Evolutionary conservation across 2,113 vertebrate species (phyloP).

Genomic region (Periophthalmodon schlosseri): DNA sequence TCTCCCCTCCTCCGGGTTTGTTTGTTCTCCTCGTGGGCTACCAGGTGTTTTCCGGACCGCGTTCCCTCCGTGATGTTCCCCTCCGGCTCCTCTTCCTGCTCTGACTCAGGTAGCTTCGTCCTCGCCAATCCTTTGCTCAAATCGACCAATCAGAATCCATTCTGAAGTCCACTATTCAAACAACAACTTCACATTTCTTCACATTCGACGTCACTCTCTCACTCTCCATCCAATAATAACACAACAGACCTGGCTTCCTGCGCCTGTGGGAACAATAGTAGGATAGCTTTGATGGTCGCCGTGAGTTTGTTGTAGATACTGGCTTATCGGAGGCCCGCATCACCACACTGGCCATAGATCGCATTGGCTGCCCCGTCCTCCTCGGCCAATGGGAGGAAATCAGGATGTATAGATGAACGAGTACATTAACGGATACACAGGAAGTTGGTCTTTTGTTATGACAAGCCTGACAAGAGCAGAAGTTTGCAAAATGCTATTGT

Average conservation of each 20-base stretch:
- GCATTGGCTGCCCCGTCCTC: slow-evolving; percentile 12
- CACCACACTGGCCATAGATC: slow-evolving; percentile 57
- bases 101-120: slow-evolving; percentile 68
- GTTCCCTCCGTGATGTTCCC: slow-evolving; percentile 42
- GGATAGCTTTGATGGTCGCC: slow-evolving; percentile 79
- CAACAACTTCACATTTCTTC: slow-evolving; percentile 7
- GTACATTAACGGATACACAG: slow-evolving; percentile 5
- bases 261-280: slow-evolving; percentile 75
- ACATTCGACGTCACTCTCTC: slow-evolving; percentile 27
- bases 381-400: slow-evolving; percentile 31
- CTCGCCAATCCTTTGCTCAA: slow-evolving; percentile 33
- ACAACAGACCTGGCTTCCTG: slow-evolving; percentile 76
- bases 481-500: background rate
- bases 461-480: background rate
- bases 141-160: slow-evolving; percentile 12
- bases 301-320: slow-evolving; percentile 59
- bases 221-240: slow-evolving; percentile 78
- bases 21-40: slow-evolving; percentile 68
- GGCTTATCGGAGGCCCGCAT: slow-evolving; percentile 50
- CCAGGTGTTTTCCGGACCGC: slow-evolving; percentile 75
- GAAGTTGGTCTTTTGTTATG: background rate
- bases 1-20: slow-evolving; percentile 66
- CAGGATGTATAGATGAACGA: slow-evolving; percentile 23
- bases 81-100: slow-evolving; percentile 59
- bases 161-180: background rate